Conservation (phyloP, 2,888 invertebrate species). For the Mystacides longicornis region DNA sequence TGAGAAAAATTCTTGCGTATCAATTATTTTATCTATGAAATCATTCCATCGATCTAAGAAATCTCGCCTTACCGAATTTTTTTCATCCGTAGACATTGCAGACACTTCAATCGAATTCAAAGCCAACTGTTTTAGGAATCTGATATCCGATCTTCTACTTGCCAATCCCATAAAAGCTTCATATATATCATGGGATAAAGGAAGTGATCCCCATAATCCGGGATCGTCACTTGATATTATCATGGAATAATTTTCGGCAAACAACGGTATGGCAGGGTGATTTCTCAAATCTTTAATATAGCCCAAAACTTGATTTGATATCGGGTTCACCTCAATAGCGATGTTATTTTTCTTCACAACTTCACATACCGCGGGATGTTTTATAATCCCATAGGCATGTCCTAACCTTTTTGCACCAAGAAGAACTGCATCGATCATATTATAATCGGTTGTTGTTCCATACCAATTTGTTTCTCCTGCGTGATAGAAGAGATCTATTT, state of each 20-base stretch:
- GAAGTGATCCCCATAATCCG: constrained; percentile 65
- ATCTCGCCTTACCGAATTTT: background rate
- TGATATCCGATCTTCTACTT: constrained; percentile 57
- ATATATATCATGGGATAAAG: constrained; percentile 71
- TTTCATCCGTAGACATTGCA: constrained; percentile 36
- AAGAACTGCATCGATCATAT: constrained; percentile 70
- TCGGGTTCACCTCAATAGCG: constrained; percentile 68
- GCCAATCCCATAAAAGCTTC: constrained; percentile 70
- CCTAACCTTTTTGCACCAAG: constrained; percentile 64
- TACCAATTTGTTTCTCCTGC: constrained; percentile 78
- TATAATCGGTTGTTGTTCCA: constrained; percentile 58
- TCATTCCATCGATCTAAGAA: background rate
- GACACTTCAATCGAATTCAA: constrained; percentile 67
- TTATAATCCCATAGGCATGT: constrained; percentile 66
- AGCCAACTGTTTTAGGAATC: constrained; percentile 64
- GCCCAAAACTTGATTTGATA: constrained; percentile 69
- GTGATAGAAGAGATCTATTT: constrained; percentile 66
- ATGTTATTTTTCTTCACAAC: constrained; percentile 52
- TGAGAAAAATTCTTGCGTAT: no score
- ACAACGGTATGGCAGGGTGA: constrained; percentile 60
- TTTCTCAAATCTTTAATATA: constrained; percentile 66
- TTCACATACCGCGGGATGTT: constrained; percentile 61
- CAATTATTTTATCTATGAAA: background rate
- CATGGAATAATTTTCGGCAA: constrained; percentile 61
- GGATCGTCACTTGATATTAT: constrained; percentile 76